Conservation (phyloP, 2,797 vertebrate species). For the Spatula versicolor region DNA sequence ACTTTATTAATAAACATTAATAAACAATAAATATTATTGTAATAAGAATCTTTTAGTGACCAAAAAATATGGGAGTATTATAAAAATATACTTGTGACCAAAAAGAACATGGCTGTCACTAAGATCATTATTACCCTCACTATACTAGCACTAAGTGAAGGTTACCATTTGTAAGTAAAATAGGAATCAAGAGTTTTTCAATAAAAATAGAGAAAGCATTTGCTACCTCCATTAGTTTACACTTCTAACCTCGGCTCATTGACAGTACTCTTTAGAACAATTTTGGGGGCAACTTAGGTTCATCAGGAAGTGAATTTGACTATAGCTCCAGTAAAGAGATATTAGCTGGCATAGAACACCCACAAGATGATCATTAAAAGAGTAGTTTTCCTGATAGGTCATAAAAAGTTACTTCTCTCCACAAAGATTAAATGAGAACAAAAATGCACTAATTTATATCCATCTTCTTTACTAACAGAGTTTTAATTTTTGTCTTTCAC, state of each 20-base stretch:
- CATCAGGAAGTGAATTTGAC: not conserved
- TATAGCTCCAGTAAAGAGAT: not conserved
- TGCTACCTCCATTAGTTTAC: not conserved
- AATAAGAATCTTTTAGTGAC: not conserved
- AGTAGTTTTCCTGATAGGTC: not conserved
- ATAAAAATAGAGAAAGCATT: not conserved
- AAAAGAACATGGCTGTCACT: not conserved
- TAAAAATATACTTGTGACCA: not conserved
- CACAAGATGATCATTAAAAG: not conserved
- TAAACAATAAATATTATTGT: not conserved
- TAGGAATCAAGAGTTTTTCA: not conserved
- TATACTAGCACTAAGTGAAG: not conserved
- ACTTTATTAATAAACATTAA: too few species aligned
- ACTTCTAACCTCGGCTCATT: not conserved
- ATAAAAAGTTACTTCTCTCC: not conserved
- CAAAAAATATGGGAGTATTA: accelerated
- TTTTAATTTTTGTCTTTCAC: not conserved
- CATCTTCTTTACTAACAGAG: not conserved
- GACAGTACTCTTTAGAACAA: not conserved
- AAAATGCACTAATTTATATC: not conserved
- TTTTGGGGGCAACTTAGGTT: not conserved
- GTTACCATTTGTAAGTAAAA: not conserved
- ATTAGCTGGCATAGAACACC: not conserved
- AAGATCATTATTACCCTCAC: not conserved
- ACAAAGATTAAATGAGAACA: not conserved